phyloP scores from a whole-genome alignment of 2,797 vertebrate genomes.

The Dallia pectoralis region DNA sequence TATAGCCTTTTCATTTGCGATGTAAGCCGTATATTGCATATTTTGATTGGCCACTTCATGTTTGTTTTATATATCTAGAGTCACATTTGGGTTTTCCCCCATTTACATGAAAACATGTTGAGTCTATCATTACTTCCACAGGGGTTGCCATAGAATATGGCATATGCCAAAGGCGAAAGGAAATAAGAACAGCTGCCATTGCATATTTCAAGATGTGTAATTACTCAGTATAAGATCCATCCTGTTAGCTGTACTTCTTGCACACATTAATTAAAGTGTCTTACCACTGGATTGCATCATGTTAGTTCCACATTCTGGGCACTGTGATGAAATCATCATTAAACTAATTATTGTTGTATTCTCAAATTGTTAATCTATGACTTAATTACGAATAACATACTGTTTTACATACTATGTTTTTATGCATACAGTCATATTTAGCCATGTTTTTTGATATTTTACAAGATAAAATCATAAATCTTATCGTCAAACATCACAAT shows the following conservation, averaged over 20 bases:
- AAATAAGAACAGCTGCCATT: constrained; percentile 13
- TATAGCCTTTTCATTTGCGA: no score
- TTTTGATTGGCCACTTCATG: neutral
- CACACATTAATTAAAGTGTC: constrained; percentile 64
- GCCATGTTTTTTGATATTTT: no score
- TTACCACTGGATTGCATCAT: constrained; percentile 70
- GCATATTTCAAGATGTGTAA: constrained; percentile 53
- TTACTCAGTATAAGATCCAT: constrained; percentile 49
- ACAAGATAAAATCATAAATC: neutral
- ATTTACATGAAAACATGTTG: neutral
- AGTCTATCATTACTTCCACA: neutral
- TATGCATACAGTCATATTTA: no score
- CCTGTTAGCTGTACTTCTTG: constrained; percentile 50
- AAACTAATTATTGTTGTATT: neutral
- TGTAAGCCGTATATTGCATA: neutral
- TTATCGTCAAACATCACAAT: neutral
- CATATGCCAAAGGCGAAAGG: neutral
- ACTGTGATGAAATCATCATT: neutral
- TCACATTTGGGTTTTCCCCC: neutral
- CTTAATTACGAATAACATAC: neutral
- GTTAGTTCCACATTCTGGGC: constrained; percentile 24
- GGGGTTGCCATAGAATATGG: neutral
- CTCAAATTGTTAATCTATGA: neutral
- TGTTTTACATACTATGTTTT: neutral
- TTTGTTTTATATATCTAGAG: neutral